Evolutionary conservation across 2,797 vertebrate species (phyloP).

Genomic region (Erpetoichthys calabaricus): DNA sequence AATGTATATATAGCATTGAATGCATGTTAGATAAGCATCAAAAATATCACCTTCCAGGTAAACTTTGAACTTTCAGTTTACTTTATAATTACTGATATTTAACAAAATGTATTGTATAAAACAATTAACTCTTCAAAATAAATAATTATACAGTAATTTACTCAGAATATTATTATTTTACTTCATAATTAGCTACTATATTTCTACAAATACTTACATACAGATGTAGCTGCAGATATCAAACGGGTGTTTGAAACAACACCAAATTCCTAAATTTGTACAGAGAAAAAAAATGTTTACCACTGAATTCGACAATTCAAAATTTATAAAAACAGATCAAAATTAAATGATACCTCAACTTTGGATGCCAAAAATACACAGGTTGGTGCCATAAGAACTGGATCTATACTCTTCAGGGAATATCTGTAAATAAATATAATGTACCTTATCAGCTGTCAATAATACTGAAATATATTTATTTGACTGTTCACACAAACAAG

Average conservation of each 20-base stretch:
- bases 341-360: constrained; percentile 75
- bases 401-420: constrained; percentile 97
- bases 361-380: constrained; percentile 98
- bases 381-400: constrained; percentile 97
- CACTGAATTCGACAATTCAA: constrained; percentile 21
- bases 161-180: too few species aligned
- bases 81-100: too few species aligned
- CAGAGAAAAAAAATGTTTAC: constrained; percentile 18
- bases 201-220: constrained; percentile 68
- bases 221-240: constrained; percentile 95
- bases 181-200: too few species aligned
- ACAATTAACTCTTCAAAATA: too few species aligned
- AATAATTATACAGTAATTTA: too few species aligned
- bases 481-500: too few species aligned
- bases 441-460: background rate
- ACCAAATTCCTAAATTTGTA: constrained; percentile 77
- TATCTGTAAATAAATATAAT: constrained; percentile 61
- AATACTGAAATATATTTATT: too few species aligned
- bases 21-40: too few species aligned
- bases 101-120: too few species aligned
- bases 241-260: constrained; percentile 96
- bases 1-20: too few species aligned
- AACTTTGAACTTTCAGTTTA: too few species aligned
- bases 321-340: constrained; percentile 18
- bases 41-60: too few species aligned